Percentiles rank a stretch among this genome's conserved stretches.
Evolutionary conservation across 2,888 invertebrate genomes (phyloP).

Genomic region (Patella depressa): DNA sequence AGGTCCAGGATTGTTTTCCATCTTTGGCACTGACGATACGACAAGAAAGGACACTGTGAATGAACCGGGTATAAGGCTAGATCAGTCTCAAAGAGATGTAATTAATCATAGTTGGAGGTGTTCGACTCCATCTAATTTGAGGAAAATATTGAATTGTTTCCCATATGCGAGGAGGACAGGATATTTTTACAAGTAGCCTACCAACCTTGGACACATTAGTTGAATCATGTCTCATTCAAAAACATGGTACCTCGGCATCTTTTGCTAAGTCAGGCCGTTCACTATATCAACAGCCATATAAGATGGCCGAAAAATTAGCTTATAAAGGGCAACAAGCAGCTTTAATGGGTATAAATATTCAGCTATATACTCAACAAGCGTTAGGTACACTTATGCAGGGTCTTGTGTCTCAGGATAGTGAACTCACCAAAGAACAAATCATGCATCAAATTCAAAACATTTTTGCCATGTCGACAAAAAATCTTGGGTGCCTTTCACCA

Average conservation of each 20-base stretch:
- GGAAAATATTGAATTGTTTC: background rate
- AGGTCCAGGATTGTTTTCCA: too few relatives aligned
- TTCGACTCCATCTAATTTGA: background rate
- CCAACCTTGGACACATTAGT: slow-evolving; percentile 3
- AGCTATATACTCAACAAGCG: background rate
- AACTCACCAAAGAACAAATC: background rate
- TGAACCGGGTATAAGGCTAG: background rate
- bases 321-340: background rate
- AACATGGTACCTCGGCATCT: too few relatives aligned
- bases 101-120: background rate
- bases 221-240: slow-evolving; percentile 11
- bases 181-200: background rate
- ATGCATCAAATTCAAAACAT: background rate
- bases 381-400: background rate
- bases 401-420: background rate
- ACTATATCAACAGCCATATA: too few relatives aligned
- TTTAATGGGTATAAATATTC: slow-evolving; percentile 2
- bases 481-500: slow-evolving; percentile 1
- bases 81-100: background rate
- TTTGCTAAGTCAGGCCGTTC: too few relatives aligned
- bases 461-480: background rate
- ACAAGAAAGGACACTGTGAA: background rate
- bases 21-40: too few relatives aligned
- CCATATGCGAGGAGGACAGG: background rate
- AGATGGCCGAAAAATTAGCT: too few relatives aligned